Evolutionary conservation across 2,113 vertebrate genomes (phyloP), one percentile per base, ranked within the genome.

Genomic region (Protobothrops flavoviridis): DNA sequence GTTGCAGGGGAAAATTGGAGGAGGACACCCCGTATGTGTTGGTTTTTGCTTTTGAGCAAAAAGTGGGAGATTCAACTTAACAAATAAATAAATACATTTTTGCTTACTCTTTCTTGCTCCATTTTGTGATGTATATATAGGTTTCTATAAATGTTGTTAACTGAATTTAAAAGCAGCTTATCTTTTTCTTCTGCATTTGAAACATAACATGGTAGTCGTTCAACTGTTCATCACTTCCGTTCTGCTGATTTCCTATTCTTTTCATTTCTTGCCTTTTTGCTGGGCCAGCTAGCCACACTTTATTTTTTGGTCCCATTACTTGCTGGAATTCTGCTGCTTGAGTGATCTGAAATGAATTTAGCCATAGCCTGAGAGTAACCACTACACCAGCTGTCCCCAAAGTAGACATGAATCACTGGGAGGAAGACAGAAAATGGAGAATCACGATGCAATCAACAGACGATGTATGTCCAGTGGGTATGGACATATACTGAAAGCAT

Each of bases 371-470:
- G 81, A 0, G 1, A 92, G 43, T 74, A 95, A 88, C 94, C 90
- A 91, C 86, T 50, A 69, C 59, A 0, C 87, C 97, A 97, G 95
- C 95, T 96, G 95, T 96, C 87, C 93, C 93, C 69, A 33, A 93
- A 89, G 88, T 93, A 94, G 94, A 1, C 96, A 95, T 91, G 94
- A 94, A 94, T 95, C 89, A 56, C 61, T 91, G 88, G 91, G 88
- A 95, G 93, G 86, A 52, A 86, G 92, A 53, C 90, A 92, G 93
- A 92, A 96, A 94, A 91, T 96, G 94, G 94, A 96, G 23, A 89
- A 92, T 96, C 95, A 88, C 94, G 48, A 93, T 69, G 89, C 93
- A 95, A 91, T 90, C 90, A 92, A 95, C 93, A 29, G 91, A 53
- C 89, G 53, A 89, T 1, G 55, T 24, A 3, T 0, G 0, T 53